These are phyloP conservation scores for Caradrina clavipalpis DNA, from an alignment of 2,888 invertebrate species.

Conservation along the genomic window DNA sequence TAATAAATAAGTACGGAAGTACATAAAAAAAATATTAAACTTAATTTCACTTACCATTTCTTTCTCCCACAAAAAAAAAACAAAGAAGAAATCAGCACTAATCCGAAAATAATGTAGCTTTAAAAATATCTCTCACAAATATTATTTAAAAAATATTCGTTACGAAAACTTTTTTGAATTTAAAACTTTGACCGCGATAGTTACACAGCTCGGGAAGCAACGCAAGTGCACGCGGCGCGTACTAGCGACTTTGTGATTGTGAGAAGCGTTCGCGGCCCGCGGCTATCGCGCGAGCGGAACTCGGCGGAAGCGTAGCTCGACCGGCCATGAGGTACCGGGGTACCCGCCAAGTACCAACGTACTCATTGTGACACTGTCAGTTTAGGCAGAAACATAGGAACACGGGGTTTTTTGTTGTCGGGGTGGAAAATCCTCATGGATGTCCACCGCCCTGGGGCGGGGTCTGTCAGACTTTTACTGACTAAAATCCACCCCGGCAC, in stretches of 20 bases:
- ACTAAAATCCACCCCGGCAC: no score
- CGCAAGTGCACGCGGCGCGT: conserved; percentile 50
- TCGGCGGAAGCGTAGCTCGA: conserved; percentile 45
- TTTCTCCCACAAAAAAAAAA: conserved; percentile 12
- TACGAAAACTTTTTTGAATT: conserved; percentile 45
- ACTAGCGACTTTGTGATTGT: conserved; percentile 57
- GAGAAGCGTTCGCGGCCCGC: conserved; percentile 29
- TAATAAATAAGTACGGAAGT: neutral
- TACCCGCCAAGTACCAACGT: conserved; percentile 15
- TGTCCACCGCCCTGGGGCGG: no score
- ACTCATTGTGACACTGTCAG: conserved; percentile 54
- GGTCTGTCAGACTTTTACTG: no score
- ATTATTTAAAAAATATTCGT: conserved; percentile 17
- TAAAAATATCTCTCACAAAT: conserved; percentile 38
- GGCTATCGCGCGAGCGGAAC: conserved; percentile 30
- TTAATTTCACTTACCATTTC: conserved; percentile 36
- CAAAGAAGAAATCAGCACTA: conserved; percentile 14
- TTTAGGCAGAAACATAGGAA: conserved; percentile 66
- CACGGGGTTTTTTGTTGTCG: no score
- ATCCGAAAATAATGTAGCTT: conserved; percentile 20
- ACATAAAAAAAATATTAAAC: neutral
- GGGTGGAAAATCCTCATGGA: no score
- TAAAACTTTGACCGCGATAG: conserved; percentile 45
- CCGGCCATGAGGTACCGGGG: conserved; percentile 9
- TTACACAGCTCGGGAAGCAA: conserved; percentile 32